phyloP scores from a whole-genome alignment of 2,113 vertebrate genomes.

The Ochotona curzoniae region DNA sequence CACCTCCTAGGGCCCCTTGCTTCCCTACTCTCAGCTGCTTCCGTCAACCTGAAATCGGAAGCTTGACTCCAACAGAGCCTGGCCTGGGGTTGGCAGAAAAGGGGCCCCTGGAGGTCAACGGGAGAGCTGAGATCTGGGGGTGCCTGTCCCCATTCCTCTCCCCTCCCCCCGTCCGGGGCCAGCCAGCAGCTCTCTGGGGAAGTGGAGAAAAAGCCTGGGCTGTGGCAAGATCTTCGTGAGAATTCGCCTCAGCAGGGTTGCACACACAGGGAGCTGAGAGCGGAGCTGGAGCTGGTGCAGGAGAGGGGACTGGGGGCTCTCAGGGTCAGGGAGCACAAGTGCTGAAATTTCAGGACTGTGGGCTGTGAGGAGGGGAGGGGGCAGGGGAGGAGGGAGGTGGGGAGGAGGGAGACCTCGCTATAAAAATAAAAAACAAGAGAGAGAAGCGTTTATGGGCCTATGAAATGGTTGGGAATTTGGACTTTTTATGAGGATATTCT shows the following conservation, averaged over 20 bases:
- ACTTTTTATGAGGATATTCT: slow-evolving; percentile 89
- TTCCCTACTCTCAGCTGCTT: slow-evolving; percentile 73
- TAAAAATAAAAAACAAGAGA: slow-evolving; percentile 84
- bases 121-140: slow-evolving; percentile 43
- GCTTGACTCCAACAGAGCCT: slow-evolving; percentile 75
- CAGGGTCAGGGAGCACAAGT: slow-evolving; percentile 72
- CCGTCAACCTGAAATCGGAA: slow-evolving; percentile 83
- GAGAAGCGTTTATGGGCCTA: slow-evolving; percentile 88
- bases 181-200: slow-evolving; percentile 61
- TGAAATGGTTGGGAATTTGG: slow-evolving; percentile 90
- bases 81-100: slow-evolving; percentile 67
- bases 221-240: slow-evolving; percentile 63
- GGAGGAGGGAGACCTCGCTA: slow-evolving; percentile 80
- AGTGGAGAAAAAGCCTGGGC: slow-evolving; percentile 2
- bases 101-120: slow-evolving; percentile 49
- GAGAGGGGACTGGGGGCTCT: slow-evolving; percentile 31
- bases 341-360: slow-evolving; percentile 78
- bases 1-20: slow-evolving; percentile 71
- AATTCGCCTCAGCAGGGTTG: slow-evolving; percentile 81
- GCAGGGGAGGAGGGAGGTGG: slow-evolving; percentile 76
- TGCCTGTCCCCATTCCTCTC: background rate
- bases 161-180: slow-evolving; percentile 68
- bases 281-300: background rate
- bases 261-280: background rate
- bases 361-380: slow-evolving; percentile 75